A percentile compares a stretch with the other conserved stretches of the same genome.
phyloP scores from a whole-genome alignment of 2,797 vertebrate species.

The Taeniopygia guttata region DNA sequence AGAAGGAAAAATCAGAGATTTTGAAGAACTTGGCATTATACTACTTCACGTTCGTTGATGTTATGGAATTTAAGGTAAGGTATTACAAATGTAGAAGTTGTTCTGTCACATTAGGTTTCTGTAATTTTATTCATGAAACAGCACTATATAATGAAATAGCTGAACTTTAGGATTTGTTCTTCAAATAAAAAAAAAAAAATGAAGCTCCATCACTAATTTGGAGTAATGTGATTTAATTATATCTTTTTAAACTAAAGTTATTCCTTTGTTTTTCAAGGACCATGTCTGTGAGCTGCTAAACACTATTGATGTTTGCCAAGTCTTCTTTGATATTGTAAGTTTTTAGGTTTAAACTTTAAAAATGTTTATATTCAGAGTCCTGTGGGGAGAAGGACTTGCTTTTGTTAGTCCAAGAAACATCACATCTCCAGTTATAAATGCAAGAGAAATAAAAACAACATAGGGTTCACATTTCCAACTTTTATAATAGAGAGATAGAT shows the following conservation, averaged over 20 bases:
- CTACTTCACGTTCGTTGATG: constrained; percentile 98
- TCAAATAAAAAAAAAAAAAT: neutral
- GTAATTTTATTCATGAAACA: neutral
- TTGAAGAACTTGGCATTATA: constrained; percentile 98
- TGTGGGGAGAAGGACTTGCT: neutral
- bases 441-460: neutral
- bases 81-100: neutral
- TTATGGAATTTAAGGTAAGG: constrained; percentile 99
- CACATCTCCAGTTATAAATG: neutral
- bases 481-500: neutral
- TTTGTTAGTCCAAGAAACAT: neutral
- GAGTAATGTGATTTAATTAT: neutral
- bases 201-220: neutral
- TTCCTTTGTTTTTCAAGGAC: constrained; percentile 79
- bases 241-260: neutral
- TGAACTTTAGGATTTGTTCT: neutral
- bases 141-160: neutral
- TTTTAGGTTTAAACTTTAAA: neutral
- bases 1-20: constrained; percentile 98
- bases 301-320: constrained; percentile 96
- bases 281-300: constrained; percentile 98
- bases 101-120: neutral
- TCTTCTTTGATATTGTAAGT: constrained; percentile 99
- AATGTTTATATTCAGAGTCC: neutral
- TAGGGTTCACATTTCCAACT: neutral